Evolutionary conservation across 2,797 vertebrate species (phyloP).

Genomic region (Hafferia zeledoni): DNA sequence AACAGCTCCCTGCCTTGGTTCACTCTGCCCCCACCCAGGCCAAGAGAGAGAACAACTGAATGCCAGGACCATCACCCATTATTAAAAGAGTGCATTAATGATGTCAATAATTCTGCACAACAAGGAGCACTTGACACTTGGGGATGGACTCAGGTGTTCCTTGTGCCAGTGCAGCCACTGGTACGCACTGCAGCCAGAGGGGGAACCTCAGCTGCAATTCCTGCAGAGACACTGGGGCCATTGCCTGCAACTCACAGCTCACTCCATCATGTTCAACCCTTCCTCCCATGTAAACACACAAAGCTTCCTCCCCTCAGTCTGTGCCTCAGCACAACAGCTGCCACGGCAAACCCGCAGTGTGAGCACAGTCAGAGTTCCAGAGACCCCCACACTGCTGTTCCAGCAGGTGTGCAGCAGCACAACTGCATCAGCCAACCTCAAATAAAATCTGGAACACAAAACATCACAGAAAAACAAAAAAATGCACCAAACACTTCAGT

Average conservation of each 20-base stretch:
- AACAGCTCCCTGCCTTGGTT: neutral
- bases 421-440: neutral
- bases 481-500: accelerated
- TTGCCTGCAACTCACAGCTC: neutral
- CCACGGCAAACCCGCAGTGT: neutral
- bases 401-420: neutral
- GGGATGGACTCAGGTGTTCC: neutral
- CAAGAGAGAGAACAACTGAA: neutral
- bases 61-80: neutral
- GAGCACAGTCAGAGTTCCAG: neutral
- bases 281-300: neutral
- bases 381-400: neutral
- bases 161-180: neutral
- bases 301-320: neutral
- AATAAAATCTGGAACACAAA: neutral
- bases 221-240: neutral
- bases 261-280: neutral
- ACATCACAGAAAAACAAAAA: neutral
- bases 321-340: neutral
- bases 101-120: neutral
- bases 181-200: accelerated
- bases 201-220: neutral
- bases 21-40: neutral
- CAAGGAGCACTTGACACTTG: neutral
- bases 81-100: neutral